These are phyloP conservation scores for Lepisosteus osseus DNA, from an alignment of 2,113 vertebrate species.

Conservation along the genomic window DNA sequence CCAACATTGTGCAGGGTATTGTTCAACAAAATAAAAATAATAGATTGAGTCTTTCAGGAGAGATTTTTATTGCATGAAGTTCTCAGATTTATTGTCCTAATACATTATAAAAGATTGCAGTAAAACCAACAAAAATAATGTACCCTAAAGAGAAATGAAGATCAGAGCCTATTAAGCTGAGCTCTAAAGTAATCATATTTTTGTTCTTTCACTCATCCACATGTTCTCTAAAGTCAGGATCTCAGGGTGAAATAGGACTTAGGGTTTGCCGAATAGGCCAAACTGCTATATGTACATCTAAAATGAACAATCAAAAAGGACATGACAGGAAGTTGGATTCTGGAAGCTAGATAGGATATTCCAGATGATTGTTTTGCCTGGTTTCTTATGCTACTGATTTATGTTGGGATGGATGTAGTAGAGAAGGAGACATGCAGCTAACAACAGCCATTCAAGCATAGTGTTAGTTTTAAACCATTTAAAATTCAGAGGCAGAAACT, in stretches of 20 bases:
- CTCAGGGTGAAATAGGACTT: background rate
- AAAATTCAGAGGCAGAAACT: background rate
- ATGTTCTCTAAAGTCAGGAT: background rate
- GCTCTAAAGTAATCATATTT: background rate
- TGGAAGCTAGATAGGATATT: background rate
- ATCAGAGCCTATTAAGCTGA: no score
- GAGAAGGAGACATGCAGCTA: background rate
- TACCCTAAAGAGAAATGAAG: no score
- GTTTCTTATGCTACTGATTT: background rate
- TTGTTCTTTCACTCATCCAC: background rate
- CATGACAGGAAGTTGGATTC: background rate
- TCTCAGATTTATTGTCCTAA: slow-evolving; percentile 54
- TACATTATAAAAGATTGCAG: slow-evolving; percentile 64
- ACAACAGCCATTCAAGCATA: background rate
- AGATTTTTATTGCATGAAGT: slow-evolving; percentile 68
- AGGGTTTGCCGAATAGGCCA: background rate
- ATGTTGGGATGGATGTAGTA: background rate
- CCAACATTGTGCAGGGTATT: no score
- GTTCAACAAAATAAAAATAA: no score
- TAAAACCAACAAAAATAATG: slow-evolving; percentile 39
- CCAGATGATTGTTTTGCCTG: background rate
- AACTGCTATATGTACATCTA: background rate
- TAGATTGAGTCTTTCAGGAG: slow-evolving; percentile 22
- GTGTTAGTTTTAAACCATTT: background rate
- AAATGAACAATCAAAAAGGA: background rate